Percentiles rank a stretch among this genome's conserved stretches.
Evolutionary conservation across 92 coral and sea anemone genomes (phyloP).

Genomic region (Nematostella vectensis): DNA sequence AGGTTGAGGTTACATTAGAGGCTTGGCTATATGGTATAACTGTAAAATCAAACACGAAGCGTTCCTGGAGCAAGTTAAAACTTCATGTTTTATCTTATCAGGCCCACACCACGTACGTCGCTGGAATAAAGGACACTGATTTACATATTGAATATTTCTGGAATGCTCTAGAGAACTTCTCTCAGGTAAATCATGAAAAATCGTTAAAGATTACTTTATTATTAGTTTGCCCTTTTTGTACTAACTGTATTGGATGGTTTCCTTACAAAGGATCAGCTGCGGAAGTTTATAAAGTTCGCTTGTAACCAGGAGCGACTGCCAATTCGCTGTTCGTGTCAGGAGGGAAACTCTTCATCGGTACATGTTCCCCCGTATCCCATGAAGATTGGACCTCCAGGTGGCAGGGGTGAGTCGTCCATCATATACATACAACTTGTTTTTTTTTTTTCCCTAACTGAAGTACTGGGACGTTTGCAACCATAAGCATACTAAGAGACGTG

Average conservation of each 20-base stretch:
- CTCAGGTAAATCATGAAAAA: slow-evolving; percentile 57
- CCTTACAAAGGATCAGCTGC: slow-evolving; percentile 88
- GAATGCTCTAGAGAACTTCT: slow-evolving; percentile 79
- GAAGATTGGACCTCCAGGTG: slow-evolving; percentile 99
- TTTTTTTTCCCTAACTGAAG: too few species aligned
- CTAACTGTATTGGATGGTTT: too few species aligned
- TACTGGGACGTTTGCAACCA: too few species aligned
- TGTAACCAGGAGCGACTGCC: slow-evolving; percentile 98
- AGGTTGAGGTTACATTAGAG: too few species aligned
- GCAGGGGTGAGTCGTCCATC: slow-evolving; percentile 69
- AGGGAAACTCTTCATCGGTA: slow-evolving; percentile 66
- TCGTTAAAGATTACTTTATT: too few species aligned
- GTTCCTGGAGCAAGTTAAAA: too few species aligned
- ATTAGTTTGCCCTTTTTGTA: too few species aligned
- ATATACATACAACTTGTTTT: too few species aligned
- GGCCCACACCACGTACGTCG: slow-evolving; percentile 95
- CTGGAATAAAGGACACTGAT: slow-evolving; percentile 85
- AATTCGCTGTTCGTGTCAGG: slow-evolving; percentile 93
- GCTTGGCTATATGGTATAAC: too few species aligned
- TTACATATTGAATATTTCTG: slow-evolving; percentile 89
- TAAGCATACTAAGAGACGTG: too few species aligned
- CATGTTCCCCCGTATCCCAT: slow-evolving; percentile 99
- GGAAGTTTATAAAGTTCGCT: slow-evolving; percentile 96
- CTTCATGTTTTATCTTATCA: too few species aligned
- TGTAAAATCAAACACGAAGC: too few species aligned